A percentile compares a stretch with the other conserved stretches of the same genome.
Evolutionary conservation across 2,113 vertebrate species (phyloP).

Genomic region (Acrocephalus kingi): DNA sequence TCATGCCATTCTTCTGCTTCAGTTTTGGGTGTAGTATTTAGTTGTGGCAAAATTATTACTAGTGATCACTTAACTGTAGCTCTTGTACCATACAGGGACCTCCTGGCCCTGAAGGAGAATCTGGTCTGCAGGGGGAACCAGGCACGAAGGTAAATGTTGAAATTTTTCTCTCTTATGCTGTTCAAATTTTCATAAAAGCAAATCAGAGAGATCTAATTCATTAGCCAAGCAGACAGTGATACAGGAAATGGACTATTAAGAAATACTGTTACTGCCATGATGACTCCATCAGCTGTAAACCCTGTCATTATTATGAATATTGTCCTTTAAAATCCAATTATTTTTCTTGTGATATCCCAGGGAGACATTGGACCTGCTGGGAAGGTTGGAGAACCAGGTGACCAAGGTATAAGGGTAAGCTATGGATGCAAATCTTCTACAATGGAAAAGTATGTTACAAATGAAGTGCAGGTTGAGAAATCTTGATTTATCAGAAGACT

Average conservation of each 20-base stretch:
- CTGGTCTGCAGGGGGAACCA: slow-evolving; percentile 86
- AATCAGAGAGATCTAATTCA: background rate
- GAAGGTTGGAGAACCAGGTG: slow-evolving; percentile 81
- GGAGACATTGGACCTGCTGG: slow-evolving; percentile 82
- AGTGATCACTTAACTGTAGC: background rate
- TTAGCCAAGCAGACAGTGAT: background rate
- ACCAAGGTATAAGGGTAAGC: slow-evolving; percentile 86
- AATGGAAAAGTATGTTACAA: background rate
- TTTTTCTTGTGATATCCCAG: slow-evolving; percentile 65
- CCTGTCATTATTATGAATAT: background rate
- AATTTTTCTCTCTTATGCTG: background rate
- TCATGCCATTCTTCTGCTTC: background rate
- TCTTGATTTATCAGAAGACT: background rate
- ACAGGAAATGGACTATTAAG: background rate
- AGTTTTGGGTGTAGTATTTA: background rate
- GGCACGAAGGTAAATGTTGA: slow-evolving; percentile 82
- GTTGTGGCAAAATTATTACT: background rate
- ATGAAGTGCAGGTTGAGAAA: background rate
- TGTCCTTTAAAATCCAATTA: background rate
- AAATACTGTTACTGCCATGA: background rate
- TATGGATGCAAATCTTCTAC: background rate
- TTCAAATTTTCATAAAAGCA: background rate
- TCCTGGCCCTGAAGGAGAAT: slow-evolving; percentile 87
- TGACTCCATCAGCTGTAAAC: background rate
- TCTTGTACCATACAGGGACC: slow-evolving; percentile 76